Percentiles rank a stretch among this genome's conserved stretches.
Evolutionary conservation across 2,113 vertebrate genomes (phyloP).

Genomic region (Lamprologus ornatipinnis): DNA sequence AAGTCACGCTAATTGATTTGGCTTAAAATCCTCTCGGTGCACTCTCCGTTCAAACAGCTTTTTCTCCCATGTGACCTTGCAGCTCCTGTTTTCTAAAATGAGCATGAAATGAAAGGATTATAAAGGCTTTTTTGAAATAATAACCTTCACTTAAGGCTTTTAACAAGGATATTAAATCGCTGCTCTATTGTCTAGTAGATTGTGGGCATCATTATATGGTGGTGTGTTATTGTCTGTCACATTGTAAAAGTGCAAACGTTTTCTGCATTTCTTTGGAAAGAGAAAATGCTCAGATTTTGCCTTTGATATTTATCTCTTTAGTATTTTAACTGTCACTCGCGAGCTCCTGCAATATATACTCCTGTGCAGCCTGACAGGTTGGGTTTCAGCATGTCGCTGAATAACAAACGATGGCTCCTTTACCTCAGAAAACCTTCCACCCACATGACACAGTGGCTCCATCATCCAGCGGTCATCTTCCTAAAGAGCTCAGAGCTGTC

Average conservation of each 20-base stretch:
- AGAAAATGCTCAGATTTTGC: not conserved
- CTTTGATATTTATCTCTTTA: not conserved
- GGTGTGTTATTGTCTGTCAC: not conserved
- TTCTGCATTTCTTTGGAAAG: not conserved
- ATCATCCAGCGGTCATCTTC: not conserved
- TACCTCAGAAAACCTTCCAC: conserved; percentile 66
- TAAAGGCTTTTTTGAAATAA: not conserved
- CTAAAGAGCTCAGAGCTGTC: not conserved
- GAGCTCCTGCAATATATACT: not conserved
- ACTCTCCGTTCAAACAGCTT: not conserved
- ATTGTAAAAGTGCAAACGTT: not conserved
- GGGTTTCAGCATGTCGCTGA: conserved; percentile 64
- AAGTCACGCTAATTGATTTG: conserved; percentile 34
- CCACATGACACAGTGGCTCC: conserved; percentile 68
- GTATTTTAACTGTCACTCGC: not conserved
- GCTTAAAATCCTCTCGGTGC: conserved; percentile 13
- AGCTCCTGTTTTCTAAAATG: not conserved
- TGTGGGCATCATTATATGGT: not conserved
- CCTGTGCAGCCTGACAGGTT: conserved; percentile 25
- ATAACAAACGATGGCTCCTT: conserved; percentile 63
- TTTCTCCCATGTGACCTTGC: not conserved
- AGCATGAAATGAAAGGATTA: conserved; percentile 31
- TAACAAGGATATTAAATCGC: not conserved
- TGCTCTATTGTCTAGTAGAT: not conserved
- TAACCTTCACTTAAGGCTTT: not conserved